Evolutionary conservation across 1,140 invertebrate genomes (phyloP).

Genomic region (Calliphora vicina): DNA sequence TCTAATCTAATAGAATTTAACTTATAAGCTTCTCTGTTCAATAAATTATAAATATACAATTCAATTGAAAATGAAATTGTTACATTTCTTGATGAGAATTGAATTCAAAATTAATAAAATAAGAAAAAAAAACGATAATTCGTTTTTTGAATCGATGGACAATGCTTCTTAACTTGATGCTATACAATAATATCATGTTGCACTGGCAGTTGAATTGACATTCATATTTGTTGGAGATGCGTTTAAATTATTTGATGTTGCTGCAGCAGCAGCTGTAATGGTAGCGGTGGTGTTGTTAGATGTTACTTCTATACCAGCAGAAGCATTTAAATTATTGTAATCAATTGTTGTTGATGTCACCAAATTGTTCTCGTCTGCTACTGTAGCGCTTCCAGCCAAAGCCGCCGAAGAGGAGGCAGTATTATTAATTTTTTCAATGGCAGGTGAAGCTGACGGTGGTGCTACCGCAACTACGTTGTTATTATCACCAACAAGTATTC

Average conservation of each 20-base stretch:
- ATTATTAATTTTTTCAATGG: neutral
- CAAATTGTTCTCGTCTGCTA: neutral
- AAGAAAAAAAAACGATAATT: neutral
- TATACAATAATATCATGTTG: conserved; percentile 28
- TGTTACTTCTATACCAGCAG: conserved; percentile 17
- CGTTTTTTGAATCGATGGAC: neutral
- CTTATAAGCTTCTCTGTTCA: too few relatives aligned
- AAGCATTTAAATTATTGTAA: conserved; percentile 11
- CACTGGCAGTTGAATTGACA: conserved; percentile 20
- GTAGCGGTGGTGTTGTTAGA: neutral
- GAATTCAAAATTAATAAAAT: neutral
- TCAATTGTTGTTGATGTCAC: neutral
- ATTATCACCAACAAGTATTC: conserved; percentile 44
- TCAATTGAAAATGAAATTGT: neutral
- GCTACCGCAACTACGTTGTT: neutral
- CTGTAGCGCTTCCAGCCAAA: neutral
- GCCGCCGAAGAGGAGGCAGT: neutral
- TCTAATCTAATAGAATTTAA: too few relatives aligned
- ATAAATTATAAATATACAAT: too few relatives aligned
- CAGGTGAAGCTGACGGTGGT: neutral
- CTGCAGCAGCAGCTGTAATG: neutral
- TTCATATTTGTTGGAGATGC: neutral
- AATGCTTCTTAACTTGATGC: neutral
- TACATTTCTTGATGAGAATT: neutral
- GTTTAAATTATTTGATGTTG: neutral